These are phyloP conservation scores for Hydroisotoma schaefferi DNA, from an alignment of 2,888 invertebrate genomes.

Conservation along the genomic window DNA sequence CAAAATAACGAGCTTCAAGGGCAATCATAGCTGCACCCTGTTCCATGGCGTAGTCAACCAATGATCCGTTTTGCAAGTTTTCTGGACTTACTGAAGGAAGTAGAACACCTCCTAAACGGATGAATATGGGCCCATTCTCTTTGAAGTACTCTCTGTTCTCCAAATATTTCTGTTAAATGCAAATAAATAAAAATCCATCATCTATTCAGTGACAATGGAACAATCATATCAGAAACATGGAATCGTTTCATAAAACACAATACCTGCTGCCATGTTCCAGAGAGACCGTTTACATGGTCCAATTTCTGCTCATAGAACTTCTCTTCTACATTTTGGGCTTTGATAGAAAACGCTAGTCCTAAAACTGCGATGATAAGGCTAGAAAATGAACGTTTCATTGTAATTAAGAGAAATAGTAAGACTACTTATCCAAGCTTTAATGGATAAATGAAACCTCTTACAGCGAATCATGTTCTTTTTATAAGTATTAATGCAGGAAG, in stretches of 20 bases:
- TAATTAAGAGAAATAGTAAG: too few species aligned
- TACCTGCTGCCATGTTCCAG: conserved; percentile 33
- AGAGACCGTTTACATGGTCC: conserved; percentile 24
- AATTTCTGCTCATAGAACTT: conserved; percentile 32
- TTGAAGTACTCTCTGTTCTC: conserved; percentile 24
- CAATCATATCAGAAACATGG: background rate
- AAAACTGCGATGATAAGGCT: too few species aligned
- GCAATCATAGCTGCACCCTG: conserved; percentile 29
- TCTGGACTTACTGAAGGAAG: conserved; percentile 13
- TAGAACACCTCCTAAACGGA: conserved; percentile 23
- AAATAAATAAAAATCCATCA: conserved; percentile 1
- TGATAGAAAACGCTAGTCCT: too few species aligned
- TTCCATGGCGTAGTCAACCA: conserved; percentile 24
- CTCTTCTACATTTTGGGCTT: conserved; percentile 15
- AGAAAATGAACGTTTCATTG: too few species aligned
- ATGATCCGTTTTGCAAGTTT: conserved; percentile 19
- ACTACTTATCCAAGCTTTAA: too few species aligned
- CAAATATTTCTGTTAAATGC: conserved; percentile 29
- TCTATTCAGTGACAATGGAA: too few species aligned
- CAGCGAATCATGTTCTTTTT: too few species aligned
- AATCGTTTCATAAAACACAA: background rate
- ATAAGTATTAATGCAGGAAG: too few species aligned
- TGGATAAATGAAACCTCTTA: too few species aligned
- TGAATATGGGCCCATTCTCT: conserved; percentile 24
- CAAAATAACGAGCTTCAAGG: conserved; percentile 27